phyloP scores from a whole-genome alignment of 2,113 vertebrate species.

The Sylvicapra grimmia region DNA sequence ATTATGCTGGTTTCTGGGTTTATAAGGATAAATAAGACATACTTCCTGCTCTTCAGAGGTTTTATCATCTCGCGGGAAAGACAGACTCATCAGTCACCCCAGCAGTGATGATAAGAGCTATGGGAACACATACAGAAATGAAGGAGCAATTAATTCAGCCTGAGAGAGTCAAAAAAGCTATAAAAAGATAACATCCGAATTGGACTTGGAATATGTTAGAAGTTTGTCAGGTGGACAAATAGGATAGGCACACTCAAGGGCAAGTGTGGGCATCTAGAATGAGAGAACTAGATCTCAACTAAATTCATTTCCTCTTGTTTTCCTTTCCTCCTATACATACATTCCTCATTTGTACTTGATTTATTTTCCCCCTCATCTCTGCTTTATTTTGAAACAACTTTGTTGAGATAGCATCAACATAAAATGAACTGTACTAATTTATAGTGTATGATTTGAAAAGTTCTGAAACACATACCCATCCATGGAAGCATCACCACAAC shows the following conservation, averaged over 20 bases:
- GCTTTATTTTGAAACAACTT: background rate
- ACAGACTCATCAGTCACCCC: conserved; percentile 30
- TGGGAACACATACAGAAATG: background rate
- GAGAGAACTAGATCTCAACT: background rate
- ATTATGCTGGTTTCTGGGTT: background rate
- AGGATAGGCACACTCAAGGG: background rate
- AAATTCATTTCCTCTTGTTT: background rate
- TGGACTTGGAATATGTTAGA: background rate
- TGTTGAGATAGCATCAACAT: background rate
- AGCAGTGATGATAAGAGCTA: background rate
- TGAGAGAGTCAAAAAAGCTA: background rate
- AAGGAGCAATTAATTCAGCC: background rate
- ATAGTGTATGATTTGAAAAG: background rate
- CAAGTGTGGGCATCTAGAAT: background rate
- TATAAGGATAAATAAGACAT: conserved; percentile 5
- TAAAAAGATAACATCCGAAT: background rate
- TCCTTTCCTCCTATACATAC: background rate
- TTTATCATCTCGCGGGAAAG: conserved; percentile 21
- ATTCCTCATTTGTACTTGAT: background rate
- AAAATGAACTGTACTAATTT: background rate
- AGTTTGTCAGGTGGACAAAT: background rate
- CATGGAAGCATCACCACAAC: background rate
- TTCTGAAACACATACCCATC: background rate
- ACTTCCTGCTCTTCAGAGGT: conserved; percentile 1
- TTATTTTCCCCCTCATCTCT: background rate